These are phyloP conservation scores for Epicauta chinensis DNA, from an alignment of 1,140 invertebrate genomes.

Conservation along the genomic window DNA sequence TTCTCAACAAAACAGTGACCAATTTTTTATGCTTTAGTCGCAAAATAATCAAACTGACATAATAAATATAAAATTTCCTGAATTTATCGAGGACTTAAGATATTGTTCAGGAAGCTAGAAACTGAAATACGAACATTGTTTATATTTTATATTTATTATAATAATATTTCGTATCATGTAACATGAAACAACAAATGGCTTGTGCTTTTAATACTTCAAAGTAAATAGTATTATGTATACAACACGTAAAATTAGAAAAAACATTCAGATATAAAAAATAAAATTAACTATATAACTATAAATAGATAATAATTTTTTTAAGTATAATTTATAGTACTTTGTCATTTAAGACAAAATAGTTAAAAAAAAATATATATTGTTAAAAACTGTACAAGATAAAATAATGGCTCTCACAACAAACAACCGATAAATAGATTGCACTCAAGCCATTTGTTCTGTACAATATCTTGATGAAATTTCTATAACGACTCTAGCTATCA, in stretches of 20 bases:
- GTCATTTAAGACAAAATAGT: constrained; percentile 21
- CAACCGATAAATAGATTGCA: constrained; percentile 37
- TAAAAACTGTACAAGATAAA: constrained; percentile 30
- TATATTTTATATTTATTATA: constrained; percentile 29
- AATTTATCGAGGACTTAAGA: too few species aligned
- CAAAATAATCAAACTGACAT: too few species aligned
- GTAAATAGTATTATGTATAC: constrained; percentile 30
- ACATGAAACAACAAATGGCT: constrained; percentile 33
- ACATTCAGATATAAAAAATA: constrained; percentile 35
- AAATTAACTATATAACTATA: constrained; percentile 29
- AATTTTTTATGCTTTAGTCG: too few species aligned
- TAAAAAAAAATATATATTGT: constrained; percentile 22
- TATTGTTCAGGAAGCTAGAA: constrained; percentile 3
- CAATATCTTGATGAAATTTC: constrained; percentile 36
- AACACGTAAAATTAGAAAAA: constrained; percentile 33
- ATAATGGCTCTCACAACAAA: constrained; percentile 37
- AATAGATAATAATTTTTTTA: constrained; percentile 32
- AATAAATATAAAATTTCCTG: too few species aligned
- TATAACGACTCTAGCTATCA: constrained; percentile 44
- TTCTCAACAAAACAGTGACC: too few species aligned
- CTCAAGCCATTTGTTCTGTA: constrained; percentile 43
- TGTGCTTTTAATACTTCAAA: constrained; percentile 36
- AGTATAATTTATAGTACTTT: constrained; percentile 29
- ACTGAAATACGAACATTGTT: constrained; percentile 26
- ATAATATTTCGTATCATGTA: constrained; percentile 31